Percentiles rank a stretch among this genome's conserved stretches.
phyloP scores from a whole-genome alignment of 2,113 vertebrate genomes.

The Mobula birostris region DNA sequence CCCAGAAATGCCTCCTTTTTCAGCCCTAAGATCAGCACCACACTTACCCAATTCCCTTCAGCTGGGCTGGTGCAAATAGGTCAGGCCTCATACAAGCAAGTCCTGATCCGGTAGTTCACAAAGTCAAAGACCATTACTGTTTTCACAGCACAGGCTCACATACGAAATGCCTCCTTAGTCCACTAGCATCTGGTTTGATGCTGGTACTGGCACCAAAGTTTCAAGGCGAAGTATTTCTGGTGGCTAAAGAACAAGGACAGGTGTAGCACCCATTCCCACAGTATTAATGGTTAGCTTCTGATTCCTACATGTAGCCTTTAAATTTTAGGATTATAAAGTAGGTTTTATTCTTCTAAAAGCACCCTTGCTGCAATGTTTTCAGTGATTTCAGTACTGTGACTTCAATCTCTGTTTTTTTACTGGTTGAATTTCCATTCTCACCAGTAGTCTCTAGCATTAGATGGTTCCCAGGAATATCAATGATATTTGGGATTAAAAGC shows the following conservation, averaged over 20 bases:
- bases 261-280: not conserved
- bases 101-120: too few relatives aligned
- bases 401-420: not conserved
- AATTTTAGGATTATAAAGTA: not conserved
- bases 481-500: not conserved
- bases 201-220: too few relatives aligned
- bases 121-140: too few relatives aligned
- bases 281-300: not conserved
- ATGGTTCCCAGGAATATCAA: not conserved
- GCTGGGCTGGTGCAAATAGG: too few relatives aligned
- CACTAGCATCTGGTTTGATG: too few relatives aligned
- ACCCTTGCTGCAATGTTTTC: not conserved
- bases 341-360: not conserved
- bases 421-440: not conserved
- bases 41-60: too few relatives aligned
- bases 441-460: not conserved
- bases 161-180: too few relatives aligned
- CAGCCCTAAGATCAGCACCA: too few relatives aligned
- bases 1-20: too few relatives aligned
- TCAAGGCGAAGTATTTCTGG: not conserved
- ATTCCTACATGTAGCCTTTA: not conserved
- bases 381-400: not conserved
- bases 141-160: too few relatives aligned
- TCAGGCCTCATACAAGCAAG: too few relatives aligned
- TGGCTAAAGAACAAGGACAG: not conserved